Percentiles rank a stretch among this genome's conserved stretches.
These are phyloP conservation scores for Tetrao urogallus DNA, from an alignment of 2,113 vertebrate species.

Conservation along the genomic window DNA sequence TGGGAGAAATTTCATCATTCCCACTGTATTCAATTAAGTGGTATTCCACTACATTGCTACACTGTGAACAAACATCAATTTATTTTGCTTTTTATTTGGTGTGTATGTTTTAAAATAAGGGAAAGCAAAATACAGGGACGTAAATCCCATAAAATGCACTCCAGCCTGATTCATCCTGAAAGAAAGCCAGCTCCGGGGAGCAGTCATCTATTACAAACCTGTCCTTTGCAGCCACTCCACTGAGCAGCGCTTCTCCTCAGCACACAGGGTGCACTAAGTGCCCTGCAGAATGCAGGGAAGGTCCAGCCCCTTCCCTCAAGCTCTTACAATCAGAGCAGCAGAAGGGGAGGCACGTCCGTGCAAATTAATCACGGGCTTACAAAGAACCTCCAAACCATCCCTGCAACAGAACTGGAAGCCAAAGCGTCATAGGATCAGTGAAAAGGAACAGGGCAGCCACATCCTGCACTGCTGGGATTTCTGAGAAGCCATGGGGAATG, in stretches of 20 bases:
- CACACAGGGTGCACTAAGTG: neutral
- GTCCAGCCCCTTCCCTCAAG: neutral
- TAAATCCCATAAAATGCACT: neutral
- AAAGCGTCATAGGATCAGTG: neutral
- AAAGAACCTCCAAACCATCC: neutral
- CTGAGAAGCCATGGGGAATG: fast-evolving
- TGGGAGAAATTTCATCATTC: neutral
- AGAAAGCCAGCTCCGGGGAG: neutral
- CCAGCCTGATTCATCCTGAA: neutral
- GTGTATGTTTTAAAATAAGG: neutral
- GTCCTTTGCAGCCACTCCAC: neutral
- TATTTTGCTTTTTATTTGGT: neutral
- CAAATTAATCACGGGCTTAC: neutral
- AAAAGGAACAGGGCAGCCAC: neutral
- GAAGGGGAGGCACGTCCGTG: neutral
- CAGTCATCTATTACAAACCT: neutral
- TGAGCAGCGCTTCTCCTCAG: fast-evolving
- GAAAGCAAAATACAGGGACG: neutral
- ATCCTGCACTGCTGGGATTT: neutral
- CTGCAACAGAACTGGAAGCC: neutral
- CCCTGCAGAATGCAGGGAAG: neutral
- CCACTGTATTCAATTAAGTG: neutral
- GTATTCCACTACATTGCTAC: neutral
- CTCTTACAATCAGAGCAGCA: neutral
- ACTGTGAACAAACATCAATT: neutral